Base-by-base conservation (phyloP, 1,140 invertebrate species). In the Eueides isabella region DNA sequence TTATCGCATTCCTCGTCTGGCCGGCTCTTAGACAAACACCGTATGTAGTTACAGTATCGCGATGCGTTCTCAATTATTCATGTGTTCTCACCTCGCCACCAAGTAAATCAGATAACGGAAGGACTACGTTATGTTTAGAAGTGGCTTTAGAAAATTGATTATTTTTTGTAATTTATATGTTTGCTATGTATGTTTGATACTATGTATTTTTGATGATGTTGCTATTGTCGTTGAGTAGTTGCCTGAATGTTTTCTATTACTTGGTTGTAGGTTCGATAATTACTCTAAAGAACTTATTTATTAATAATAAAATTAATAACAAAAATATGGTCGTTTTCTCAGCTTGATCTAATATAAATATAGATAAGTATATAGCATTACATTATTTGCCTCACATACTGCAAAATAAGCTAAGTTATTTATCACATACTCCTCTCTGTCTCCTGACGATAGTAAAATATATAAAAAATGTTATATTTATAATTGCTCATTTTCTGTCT, bases 41-140 rank as follows among this genome's bases (percentile, higher is more conserved):
- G 19, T 4, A 35, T 62, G 28, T 63, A 28, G 61, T 64, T 65
- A 31, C 28, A 23, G 38, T 3, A 55, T 6, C 12, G 12, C 61
- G 64, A 62, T 44, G 67, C 41, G 28, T 31, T 65, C 74, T 87
- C 83, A 85, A 87, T 87, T 85, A 87, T 87, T 85, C 83, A 86
- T 83, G 79, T 76, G 80, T 83, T 86, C 77, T 79, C 80, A 75
- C 77, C 80, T 81, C 73, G 66, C 77, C 70, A 70, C 61, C 78
- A 78, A 71, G 76, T 55, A 74, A 64, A 66, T 65, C n/a, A 75
- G 83, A 86, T 85, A 80, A 72, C n/a, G 72, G 1, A 80, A 38
- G 77, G 81, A 82, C 38, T 79, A 75, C 31, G 12, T n/a, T 61
- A 35, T 35, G 30, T 28, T 69, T 55, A 48, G 19, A 48, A 2